Evolutionary conservation across 2,888 invertebrate genomes (phyloP), one percentile per base, ranked within the genome.

Genomic region (Branchellion lobata): DNA sequence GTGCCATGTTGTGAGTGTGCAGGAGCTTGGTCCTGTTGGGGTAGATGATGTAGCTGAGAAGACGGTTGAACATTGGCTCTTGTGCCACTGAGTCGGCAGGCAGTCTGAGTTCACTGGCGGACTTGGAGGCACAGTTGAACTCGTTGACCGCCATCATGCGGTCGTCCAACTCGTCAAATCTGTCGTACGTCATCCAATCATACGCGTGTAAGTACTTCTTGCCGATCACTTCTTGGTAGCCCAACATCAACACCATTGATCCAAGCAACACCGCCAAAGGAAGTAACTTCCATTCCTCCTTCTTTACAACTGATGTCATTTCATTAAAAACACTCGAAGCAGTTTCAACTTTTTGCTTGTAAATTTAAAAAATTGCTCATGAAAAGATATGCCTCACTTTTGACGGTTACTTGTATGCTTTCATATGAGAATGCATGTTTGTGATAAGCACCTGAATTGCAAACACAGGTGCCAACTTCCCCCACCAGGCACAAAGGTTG

Each of bases 1-100:
- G 89, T n/a, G 96, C 97, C 92, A 96, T 92, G 87, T 97, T 97
- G 87, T 97, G 96, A 80, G 96, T 89, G 89, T 97, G 96, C 80
- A 96, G 89, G 84, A 98, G 88, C 33, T 93, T 93, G 0, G 97
- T 96, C 84, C 97, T 91, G 89, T 98, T 98, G 31, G 86, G 84
- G 80, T 76, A 96, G 91, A 14, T 96, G 94, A 89, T 96, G 85
- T 85, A 85, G 65, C 85, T 92, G 86, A 96, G 94, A 87, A 87
- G 82, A 80, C 84, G 84, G 82, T 86, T 87, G 81, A 86, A 86
- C 51, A 83, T 82, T 1, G 87, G 87, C 31, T 84, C 40, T 79
- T 82, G 96, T 0, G 96, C 94, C 0, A 98, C 92, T 0, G 94
- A 90, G 83, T 94, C 93, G 76, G 91, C 90, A 0, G 94, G 93